phyloP scores from a whole-genome alignment of 2,888 invertebrate species.

The Drosophila melanosoma region DNA sequence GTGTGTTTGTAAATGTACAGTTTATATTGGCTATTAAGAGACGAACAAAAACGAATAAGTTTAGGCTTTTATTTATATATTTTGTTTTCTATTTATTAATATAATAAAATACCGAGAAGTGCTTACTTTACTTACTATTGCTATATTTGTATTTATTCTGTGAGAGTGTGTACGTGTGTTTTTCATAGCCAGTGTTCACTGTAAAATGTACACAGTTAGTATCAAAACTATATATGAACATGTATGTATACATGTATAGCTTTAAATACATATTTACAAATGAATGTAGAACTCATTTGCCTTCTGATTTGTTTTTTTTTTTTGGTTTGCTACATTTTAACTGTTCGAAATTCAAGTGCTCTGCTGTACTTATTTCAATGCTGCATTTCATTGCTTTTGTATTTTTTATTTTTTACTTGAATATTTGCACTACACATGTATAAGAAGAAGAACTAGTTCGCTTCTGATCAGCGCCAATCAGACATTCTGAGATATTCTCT shows the following conservation, averaged over 20 bases:
- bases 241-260: conserved; percentile 9
- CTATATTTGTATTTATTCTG: background rate
- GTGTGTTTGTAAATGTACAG: conserved; percentile 62
- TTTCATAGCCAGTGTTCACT: conserved; percentile 38
- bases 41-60: conserved; percentile 19
- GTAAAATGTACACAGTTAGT: conserved; percentile 50
- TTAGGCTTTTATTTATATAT: background rate
- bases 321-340: conserved; percentile 25
- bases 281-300: conserved; percentile 35
- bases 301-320: conserved; percentile 35
- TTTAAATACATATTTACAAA: conserved; percentile 9
- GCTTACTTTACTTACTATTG: background rate
- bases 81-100: background rate
- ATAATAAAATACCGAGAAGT: background rate
- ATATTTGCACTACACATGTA: background rate
- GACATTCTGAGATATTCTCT: conserved; percentile 40
- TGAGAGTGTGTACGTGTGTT: background rate
- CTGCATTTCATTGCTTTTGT: conserved; percentile 11
- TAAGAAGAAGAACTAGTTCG: conserved; percentile 7
- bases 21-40: conserved; percentile 55
- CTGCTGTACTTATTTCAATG: conserved; percentile 56
- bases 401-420: conserved; percentile 1
- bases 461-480: conserved; percentile 40
- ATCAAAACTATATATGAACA: conserved; percentile 43
- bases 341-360: conserved; percentile 49